Percentiles rank a stretch among this genome's conserved stretches.
These are phyloP conservation scores for Notechis scutatus DNA, from an alignment of 2,113 vertebrate genomes.

Conservation along the genomic window DNA sequence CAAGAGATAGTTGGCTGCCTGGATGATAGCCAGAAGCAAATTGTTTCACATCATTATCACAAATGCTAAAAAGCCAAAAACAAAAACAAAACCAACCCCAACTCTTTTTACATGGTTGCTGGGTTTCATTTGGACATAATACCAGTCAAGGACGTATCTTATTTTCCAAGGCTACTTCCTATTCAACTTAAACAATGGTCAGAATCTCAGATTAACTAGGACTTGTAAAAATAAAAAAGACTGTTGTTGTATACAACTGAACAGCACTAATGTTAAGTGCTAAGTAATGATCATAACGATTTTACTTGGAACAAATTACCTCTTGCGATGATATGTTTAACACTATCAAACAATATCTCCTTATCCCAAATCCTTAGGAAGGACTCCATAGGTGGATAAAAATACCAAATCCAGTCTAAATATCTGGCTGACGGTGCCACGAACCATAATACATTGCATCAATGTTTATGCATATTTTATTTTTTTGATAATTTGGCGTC, in stretches of 20 bases:
- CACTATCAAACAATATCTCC: not conserved
- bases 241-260: not conserved
- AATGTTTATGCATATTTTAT: not conserved
- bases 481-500: not conserved
- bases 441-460: not conserved
- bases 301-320: not conserved
- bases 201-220: not conserved
- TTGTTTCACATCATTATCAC: not conserved
- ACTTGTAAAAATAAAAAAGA: not conserved
- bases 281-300: not conserved
- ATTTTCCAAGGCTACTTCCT: not conserved
- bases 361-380: not conserved
- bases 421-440: not conserved
- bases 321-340: not conserved
- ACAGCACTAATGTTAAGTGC: not conserved
- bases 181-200: not conserved
- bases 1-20: not conserved
- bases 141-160: not conserved
- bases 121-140: not conserved
- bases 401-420: not conserved
- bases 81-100: not conserved
- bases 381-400: not conserved
- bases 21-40: not conserved
- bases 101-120: not conserved
- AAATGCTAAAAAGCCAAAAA: not conserved